Evolutionary conservation across 2,113 vertebrate species (phyloP).

Genomic region (Prunella himalayana): DNA sequence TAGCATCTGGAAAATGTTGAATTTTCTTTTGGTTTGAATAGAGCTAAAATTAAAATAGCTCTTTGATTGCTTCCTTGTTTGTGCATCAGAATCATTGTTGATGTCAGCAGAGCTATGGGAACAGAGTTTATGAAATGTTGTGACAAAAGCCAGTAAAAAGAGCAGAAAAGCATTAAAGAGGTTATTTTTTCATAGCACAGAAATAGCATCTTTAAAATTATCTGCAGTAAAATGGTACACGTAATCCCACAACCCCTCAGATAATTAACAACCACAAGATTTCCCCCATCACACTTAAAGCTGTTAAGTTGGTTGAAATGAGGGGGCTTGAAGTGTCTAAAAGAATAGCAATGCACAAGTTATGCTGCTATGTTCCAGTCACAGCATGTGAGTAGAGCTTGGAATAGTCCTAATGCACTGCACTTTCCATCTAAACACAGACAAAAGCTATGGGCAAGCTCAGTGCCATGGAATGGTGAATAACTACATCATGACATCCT

Average conservation of each 20-base stretch:
- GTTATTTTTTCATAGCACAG: slow-evolving; percentile 8
- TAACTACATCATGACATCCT: neutral
- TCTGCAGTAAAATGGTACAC: neutral
- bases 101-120: slow-evolving; percentile 31
- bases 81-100: slow-evolving; percentile 29
- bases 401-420: neutral
- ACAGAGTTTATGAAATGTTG: slow-evolving; percentile 33
- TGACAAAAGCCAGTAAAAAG: slow-evolving; percentile 28
- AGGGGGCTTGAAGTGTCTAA: neutral
- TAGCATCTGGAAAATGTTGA: slow-evolving; percentile 33
- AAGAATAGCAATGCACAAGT: neutral
- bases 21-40: slow-evolving; percentile 44
- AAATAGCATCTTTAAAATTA: slow-evolving; percentile 49
- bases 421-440: neutral
- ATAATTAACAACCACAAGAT: slow-evolving; percentile 25
- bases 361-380: neutral
- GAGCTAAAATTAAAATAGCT: slow-evolving; percentile 47
- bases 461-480: neutral
- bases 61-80: slow-evolving; percentile 63
- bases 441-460: neutral
- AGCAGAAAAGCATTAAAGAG: slow-evolving; percentile 2
- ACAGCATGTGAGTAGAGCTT: neutral
- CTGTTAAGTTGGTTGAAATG: neutral
- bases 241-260: slow-evolving; percentile 9
- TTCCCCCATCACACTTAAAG: neutral